Base-by-base conservation (phyloP, 2,888 invertebrate species). In the Trichogramma evanescens region DNA sequence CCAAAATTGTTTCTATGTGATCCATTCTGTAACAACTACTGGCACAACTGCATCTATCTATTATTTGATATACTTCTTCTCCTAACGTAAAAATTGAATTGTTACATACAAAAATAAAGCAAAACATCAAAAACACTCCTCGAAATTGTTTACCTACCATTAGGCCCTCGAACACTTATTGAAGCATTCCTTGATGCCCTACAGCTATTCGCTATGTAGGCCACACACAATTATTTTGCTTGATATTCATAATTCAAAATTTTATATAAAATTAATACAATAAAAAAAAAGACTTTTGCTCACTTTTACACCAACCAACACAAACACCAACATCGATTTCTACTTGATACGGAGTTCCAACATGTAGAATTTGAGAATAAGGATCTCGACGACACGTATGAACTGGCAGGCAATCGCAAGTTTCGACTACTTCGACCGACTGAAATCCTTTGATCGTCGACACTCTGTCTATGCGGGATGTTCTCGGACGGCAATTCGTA, bases 21-120 rank as follows among this genome's bases (percentile, higher is more conserved):
- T 78, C 74, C 71, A 78, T 74, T 57, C 79, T 72, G 65, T 78
- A 78, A 63, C 81, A 81, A 53, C 71, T 68, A 4, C 72, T 71
- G 10, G 74, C 74, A 58, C 80, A 80, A n/a, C 73, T 71, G 62
- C 80, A 80, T 65, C 74, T 76, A 45, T 79, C 78, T 42, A 80
- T 77, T 13, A 79, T 73, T 58, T 74, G 74, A 63, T 80, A 70
- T 13, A 76, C 69, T 66, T 77, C 77, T 60, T 75, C 72, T 26
- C 77, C 77, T 75, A 51, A 13, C 44, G 49, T 41, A 39, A 46
- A 43, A 41, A 41, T 8, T n/a, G 10, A 8, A 38, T 43, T 40
- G 4, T 45, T 9, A 9, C 5, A 44, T 38, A 5, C 2, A 5
- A 8, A 44, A 6, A 8, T 10, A 3, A 6, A n/a, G 40, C 10